Conservation (phyloP, 2,888 invertebrate species). For the Brenthis hecate region DNA sequence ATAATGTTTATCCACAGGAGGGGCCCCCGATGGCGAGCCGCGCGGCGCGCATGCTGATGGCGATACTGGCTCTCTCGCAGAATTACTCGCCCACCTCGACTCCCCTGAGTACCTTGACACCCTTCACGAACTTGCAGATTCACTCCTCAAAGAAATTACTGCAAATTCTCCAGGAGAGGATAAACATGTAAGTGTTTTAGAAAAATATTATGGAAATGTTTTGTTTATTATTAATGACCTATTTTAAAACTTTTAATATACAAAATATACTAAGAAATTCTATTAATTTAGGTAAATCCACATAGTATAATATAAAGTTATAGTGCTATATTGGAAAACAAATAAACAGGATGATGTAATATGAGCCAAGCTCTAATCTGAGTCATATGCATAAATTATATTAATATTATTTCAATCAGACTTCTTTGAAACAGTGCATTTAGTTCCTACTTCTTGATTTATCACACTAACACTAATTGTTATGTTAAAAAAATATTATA, state of each 20-base stretch:
- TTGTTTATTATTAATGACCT: background rate
- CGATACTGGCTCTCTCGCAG: conserved; percentile 92
- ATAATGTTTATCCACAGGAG: conserved; percentile 59
- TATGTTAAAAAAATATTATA: too few relatives aligned
- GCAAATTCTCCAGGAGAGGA: conserved; percentile 85
- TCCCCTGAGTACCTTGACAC: conserved; percentile 87
- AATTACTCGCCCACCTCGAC: conserved; percentile 91
- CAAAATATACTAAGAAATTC: too few relatives aligned
- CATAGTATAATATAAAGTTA: too few relatives aligned
- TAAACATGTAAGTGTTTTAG: conserved; percentile 81
- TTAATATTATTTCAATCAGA: too few relatives aligned
- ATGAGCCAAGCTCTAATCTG: too few relatives aligned
- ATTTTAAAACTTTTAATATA: background rate
- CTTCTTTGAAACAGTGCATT: too few relatives aligned
- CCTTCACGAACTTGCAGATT: conserved; percentile 91
- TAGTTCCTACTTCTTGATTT: too few relatives aligned
- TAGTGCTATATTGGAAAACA: too few relatives aligned
- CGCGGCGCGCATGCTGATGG: conserved; percentile 87
- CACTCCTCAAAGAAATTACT: conserved; percentile 90
- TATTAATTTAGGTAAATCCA: too few relatives aligned
- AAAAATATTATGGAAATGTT: background rate
- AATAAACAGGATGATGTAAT: too few relatives aligned
- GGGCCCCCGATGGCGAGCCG: conserved; percentile 88
- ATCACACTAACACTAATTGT: too few relatives aligned
- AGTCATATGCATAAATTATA: too few relatives aligned